These are phyloP conservation scores for Bhutanitis thaidina DNA, from an alignment of 2,888 invertebrate species.

Conservation along the genomic window DNA sequence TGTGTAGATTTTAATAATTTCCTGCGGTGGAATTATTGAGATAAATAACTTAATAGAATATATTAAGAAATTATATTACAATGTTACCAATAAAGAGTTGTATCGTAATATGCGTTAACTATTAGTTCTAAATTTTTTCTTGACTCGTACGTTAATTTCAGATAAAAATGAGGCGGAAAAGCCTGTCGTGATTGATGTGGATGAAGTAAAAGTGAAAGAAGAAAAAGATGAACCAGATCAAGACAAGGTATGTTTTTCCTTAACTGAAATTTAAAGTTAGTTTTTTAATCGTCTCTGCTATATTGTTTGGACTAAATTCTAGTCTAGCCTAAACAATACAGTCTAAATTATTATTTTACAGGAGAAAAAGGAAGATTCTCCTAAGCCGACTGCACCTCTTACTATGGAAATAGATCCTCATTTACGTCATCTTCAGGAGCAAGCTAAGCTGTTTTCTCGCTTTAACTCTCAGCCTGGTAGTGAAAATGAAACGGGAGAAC, in stretches of 20 bases:
- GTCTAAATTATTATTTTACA: constrained; percentile 8
- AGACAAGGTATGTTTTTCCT: background rate
- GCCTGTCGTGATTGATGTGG: constrained; percentile 67
- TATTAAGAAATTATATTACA: too few species aligned
- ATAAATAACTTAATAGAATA: too few species aligned
- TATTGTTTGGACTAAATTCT: too few species aligned
- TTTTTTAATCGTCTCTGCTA: too few species aligned
- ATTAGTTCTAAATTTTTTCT: too few species aligned
- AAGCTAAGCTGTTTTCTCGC: constrained; percentile 75
- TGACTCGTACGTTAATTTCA: too few species aligned
- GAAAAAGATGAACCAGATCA: constrained; percentile 50
- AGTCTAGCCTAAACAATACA: too few species aligned
- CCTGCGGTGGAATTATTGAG: too few species aligned
- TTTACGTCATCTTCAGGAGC: constrained; percentile 73
- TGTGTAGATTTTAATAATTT: too few species aligned
- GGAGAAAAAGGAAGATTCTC: constrained; percentile 60
- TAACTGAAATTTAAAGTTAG: too few species aligned
- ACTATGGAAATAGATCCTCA: constrained; percentile 77
- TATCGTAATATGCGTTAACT: too few species aligned
- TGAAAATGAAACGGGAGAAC: constrained; percentile 48
- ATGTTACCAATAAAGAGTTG: too few species aligned
- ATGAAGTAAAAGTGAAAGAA: constrained; percentile 66
- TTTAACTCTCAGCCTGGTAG: constrained; percentile 59
- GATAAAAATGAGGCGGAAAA: constrained; percentile 59
- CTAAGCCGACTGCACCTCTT: constrained; percentile 62